Evolutionary conservation across 64 coral and sea anemone genomes (phyloP).

Genomic region (Actinia tenebrosa): DNA sequence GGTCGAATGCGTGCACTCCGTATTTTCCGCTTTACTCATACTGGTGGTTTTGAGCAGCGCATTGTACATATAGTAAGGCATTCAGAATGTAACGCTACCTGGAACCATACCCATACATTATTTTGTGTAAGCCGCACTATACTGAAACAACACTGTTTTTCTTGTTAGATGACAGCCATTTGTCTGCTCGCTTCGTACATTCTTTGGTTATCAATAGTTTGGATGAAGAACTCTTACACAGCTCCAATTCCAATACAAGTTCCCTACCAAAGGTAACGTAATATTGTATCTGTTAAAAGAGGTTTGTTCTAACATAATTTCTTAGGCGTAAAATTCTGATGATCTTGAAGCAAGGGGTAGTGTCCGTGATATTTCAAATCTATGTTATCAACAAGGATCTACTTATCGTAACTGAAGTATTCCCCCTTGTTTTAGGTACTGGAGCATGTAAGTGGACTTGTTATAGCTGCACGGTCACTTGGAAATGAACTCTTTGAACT

Average conservation of each 20-base stretch:
- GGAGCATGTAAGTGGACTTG: constrained; percentile 42
- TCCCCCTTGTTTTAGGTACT: constrained; percentile 36
- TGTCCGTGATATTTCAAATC: too few relatives aligned
- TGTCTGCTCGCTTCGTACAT: constrained; percentile 11
- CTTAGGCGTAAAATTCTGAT: neutral
- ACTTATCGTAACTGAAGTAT: neutral
- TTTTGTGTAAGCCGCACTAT: too few relatives aligned
- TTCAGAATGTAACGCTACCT: too few relatives aligned
- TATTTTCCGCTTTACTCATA: too few relatives aligned
- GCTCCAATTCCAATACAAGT: neutral
- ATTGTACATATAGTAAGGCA: too few relatives aligned
- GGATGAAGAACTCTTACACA: neutral
- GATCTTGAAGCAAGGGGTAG: neutral
- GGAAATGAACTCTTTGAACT: constrained; percentile 61
- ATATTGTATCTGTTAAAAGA: neutral
- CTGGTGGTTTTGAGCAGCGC: too few relatives aligned
- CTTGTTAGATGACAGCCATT: constrained; percentile 22
- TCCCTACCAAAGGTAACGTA: neutral
- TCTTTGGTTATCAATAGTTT: constrained; percentile 5
- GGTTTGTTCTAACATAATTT: neutral
- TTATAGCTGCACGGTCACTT: constrained; percentile 37
- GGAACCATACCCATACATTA: too few relatives aligned
- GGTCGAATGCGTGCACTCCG: too few relatives aligned
- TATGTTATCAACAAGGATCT: neutral
- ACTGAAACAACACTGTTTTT: neutral